Base-by-base conservation (phyloP, 1,140 invertebrate species). In the Drosophila varians region DNA sequence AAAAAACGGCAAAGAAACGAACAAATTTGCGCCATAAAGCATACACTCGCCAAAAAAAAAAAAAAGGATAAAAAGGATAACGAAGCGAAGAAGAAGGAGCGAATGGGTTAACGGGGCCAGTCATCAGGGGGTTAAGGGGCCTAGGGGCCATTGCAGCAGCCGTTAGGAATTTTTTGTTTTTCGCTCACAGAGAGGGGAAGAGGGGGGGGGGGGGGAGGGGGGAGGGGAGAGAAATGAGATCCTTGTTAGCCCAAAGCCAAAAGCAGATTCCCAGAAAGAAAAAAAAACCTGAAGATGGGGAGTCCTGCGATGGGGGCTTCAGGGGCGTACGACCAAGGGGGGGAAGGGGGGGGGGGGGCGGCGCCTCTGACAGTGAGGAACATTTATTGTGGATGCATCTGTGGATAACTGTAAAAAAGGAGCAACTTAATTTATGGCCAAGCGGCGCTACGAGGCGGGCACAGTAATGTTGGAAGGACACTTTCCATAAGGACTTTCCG, bases 51-150 rank as follows among this genome's bases (percentile, higher is more conserved):
- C 5, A 38, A 12, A 38, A 74, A 43, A 56, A 77, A 46, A 28
- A 38, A 36, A 43, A 61, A 34, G n/a, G n/a, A n/a, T n/a, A n/a
- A n/a, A n/a, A 38, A 40, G 21, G 11, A 40, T 16, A n/a, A 28
- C 11, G 46, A 12, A 26, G 19, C 79, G 79, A 84, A 71, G 84
- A 84, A 83, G 75, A 64, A 69, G 61, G 62, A 78, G 55, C 48
- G 51, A 74, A 51, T 43, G 56, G 40, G 51, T 45, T 73, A 28
- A 43, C 14, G 28, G 28, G 28, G 9, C 9, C 28, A 31, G 9
- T 31, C 28, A n/a, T 4, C 2, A 45, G 14, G 34, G 47, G 49
- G 26, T 38, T 12, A 51, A 23, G 42, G 40, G 34, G 40, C 14
- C 4, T 4, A 9, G n/a, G 31, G 49, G n/a, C n/a, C 47, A 43